phyloP scores from a whole-genome alignment of 2,113 vertebrate genomes.

The Hippocampus guttulatus region DNA sequence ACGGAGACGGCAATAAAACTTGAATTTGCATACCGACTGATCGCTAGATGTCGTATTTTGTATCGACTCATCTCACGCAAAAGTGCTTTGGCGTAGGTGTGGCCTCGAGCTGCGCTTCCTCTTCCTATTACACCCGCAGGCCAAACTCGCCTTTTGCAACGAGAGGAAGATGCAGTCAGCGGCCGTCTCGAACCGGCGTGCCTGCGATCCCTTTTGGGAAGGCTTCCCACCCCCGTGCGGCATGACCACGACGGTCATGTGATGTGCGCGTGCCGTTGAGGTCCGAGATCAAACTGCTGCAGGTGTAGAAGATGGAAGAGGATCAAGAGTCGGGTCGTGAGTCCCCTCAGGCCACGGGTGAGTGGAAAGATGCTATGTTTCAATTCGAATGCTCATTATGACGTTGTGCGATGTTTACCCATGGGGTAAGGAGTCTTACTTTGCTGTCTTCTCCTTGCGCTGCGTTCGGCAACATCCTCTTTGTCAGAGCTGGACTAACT shows the following conservation, averaged over 20 bases:
- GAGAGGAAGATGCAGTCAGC: conserved; percentile 1
- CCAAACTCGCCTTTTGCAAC: conserved; percentile 56
- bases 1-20: background rate
- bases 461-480: conserved; percentile 25
- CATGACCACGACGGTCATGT: conserved; percentile 7
- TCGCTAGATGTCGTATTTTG: background rate
- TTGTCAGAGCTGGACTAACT: conserved; percentile 44
- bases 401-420: background rate
- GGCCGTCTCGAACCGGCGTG: background rate
- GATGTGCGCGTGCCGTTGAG: conserved; percentile 14
- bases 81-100: conserved; percentile 50
- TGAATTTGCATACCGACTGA: background rate
- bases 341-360: conserved; percentile 48
- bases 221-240: conserved; percentile 7
- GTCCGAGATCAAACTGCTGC: conserved; percentile 5
- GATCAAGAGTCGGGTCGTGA: conserved; percentile 34
- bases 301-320: conserved; percentile 54
- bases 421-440: conserved; percentile 3
- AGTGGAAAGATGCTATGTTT: conserved; percentile 11
- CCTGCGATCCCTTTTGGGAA: background rate
- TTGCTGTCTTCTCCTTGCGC: conserved; percentile 18
- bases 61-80: background rate
- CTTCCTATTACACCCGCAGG: conserved; percentile 58
- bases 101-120: conserved; percentile 69
- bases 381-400: too few relatives aligned